Base-by-base conservation (phyloP, 2,113 vertebrate genomes). In the Synodontis membranacea region DNA sequence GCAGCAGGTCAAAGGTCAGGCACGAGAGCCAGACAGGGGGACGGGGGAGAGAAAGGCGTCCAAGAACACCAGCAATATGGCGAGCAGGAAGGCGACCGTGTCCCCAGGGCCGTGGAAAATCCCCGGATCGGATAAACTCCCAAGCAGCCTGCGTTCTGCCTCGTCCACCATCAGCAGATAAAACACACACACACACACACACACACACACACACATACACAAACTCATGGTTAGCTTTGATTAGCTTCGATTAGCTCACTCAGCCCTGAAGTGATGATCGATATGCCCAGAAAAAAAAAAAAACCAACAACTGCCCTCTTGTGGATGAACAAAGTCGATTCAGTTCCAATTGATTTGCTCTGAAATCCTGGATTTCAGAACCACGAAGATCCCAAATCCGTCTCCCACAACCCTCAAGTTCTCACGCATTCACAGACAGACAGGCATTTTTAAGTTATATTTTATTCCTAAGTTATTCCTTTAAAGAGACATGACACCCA, bases 101-200 rank as follows among this genome's bases (percentile, higher is more conserved):
- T 98, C 97, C 78, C 98, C 98, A 0, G 98, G 98, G 87, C 98
- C 97, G 0, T 99, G 98, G 98, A 99, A 97, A 94, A 97, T 99
- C 92, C 98, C 98, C 0, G 97, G 97, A 86, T 97, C 96, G 0
- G 97, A 99, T 93, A 97, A 97, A 95, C 96, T 99, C 92, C 96
- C 97, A 28, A 95, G 95, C 83, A 93, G 94, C 48, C 95, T 98
- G 91, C 96, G 97, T 88, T 95, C 97, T 42, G 96, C 96, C 89
- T 94, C 97, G 82, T 97, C 97, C 93, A 96, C 97, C 83, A 96
- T 97, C 92, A 96, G 96, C 96, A 96, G 97, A 96, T 99, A 97
- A 95, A 94, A 87, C 75, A 72, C 31, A 85, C 56, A n/a, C 54
- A 23, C 54, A 82, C 56, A 68, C 79, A 82, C 80, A 58, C 79